These are phyloP conservation scores for Nesoenas mayeri DNA, from an alignment of 2,113 vertebrate species.

Conservation along the genomic window DNA sequence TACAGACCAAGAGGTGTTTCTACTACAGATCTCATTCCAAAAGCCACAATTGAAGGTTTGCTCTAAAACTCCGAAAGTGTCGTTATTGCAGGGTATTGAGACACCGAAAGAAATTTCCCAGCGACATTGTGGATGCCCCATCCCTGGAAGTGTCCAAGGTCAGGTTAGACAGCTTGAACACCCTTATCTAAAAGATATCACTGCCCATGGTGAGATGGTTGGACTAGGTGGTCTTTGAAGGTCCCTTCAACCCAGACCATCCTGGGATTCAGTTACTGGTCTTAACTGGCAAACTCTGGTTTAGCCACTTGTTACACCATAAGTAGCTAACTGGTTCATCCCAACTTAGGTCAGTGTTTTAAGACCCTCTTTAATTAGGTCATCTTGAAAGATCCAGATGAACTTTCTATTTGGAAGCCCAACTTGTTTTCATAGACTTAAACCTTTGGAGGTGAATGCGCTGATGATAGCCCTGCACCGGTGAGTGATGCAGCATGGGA, in stretches of 20 bases:
- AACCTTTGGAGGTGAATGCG: neutral
- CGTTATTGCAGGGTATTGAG: neutral
- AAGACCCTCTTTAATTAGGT: neutral
- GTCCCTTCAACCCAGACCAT: neutral
- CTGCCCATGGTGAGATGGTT: neutral
- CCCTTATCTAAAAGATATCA: neutral
- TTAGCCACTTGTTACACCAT: neutral
- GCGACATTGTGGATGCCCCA: neutral
- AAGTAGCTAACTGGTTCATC: neutral
- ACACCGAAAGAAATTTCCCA: neutral
- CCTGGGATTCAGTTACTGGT: neutral
- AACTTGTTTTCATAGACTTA: neutral
- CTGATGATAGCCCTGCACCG: accelerated
- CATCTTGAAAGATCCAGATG: neutral
- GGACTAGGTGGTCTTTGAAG: neutral
- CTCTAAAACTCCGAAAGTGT: neutral
- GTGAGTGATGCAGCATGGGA: no score
- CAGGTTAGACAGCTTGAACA: neutral
- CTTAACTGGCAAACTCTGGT: neutral
- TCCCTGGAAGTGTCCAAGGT: neutral
- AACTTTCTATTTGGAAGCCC: neutral
- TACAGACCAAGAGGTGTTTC: neutral
- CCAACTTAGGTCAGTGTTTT: neutral
- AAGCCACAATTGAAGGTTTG: neutral
- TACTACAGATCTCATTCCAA: neutral